A percentile compares a stretch with the other conserved stretches of the same genome.
phyloP scores from a whole-genome alignment of 2,888 invertebrate species.

The Eueremaeus valkanovi region DNA sequence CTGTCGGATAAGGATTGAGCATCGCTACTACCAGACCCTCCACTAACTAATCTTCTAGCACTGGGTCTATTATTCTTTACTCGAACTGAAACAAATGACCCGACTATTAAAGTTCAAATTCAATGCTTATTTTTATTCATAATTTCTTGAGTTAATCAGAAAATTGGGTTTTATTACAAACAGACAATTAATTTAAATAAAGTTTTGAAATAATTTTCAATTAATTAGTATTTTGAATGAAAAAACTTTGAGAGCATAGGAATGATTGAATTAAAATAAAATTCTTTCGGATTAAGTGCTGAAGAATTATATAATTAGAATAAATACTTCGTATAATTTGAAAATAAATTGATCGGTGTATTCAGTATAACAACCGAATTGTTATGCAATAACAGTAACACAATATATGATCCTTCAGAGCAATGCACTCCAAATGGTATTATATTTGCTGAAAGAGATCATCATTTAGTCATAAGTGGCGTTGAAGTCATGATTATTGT shows the following conservation, averaged over 20 bases:
- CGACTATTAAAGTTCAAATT: no score
- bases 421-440: background rate
- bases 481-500: background rate
- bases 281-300: background rate
- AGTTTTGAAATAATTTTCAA: no score
- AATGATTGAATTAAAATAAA: background rate
- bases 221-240: no score
- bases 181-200: no score
- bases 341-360: background rate
- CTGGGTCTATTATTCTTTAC: constrained; percentile 13
- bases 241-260: no score
- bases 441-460: background rate
- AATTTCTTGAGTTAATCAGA: no score
- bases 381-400: background rate
- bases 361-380: background rate
- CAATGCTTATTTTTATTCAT: no score
- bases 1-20: constrained; percentile 28
- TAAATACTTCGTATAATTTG: background rate
- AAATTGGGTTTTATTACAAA: no score
- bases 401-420: background rate
- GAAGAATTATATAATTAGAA: no score
- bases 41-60: constrained; percentile 18
- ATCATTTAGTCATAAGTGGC: background rate
- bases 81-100: constrained; percentile 1
- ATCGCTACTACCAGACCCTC: constrained; percentile 18